These are phyloP conservation scores for Bubalus kerabau DNA, from an alignment of 2,113 vertebrate genomes.

Conservation along the genomic window DNA sequence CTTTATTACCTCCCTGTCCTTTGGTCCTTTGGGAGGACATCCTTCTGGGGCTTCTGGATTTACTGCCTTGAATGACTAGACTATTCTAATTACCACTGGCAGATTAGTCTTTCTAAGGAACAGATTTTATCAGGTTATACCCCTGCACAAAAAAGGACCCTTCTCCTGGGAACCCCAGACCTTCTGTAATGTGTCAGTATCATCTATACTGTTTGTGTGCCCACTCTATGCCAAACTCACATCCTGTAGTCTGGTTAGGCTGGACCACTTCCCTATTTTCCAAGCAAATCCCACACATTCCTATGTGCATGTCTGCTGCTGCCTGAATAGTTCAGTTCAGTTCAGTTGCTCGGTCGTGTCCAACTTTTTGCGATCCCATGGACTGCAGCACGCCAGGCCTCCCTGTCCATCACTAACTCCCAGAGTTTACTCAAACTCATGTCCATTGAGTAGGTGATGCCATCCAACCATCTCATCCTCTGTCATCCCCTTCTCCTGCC, in stretches of 20 bases:
- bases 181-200: background rate
- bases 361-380: fast-evolving
- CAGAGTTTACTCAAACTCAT: background rate
- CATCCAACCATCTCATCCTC: background rate
- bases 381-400: background rate
- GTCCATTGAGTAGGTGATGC: background rate
- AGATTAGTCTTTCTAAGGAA: conserved; percentile 7
- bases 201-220: background rate
- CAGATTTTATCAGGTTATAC: background rate
- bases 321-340: background rate
- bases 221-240: background rate
- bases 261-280: background rate
- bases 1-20: background rate
- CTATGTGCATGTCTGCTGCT: background rate
- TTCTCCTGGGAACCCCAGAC: background rate
- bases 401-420: background rate
- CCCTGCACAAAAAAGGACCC: background rate
- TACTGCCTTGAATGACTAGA: background rate
- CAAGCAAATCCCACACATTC: background rate
- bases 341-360: background rate
- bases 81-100: background rate
- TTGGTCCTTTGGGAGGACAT: conserved; percentile 15
- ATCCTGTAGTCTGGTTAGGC: background rate
- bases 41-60: background rate
- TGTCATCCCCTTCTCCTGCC: background rate